Evolutionary conservation across 2,888 invertebrate species (phyloP), one percentile per base, ranked within the genome.

Genomic region (Xestobium rufovillosum): DNA sequence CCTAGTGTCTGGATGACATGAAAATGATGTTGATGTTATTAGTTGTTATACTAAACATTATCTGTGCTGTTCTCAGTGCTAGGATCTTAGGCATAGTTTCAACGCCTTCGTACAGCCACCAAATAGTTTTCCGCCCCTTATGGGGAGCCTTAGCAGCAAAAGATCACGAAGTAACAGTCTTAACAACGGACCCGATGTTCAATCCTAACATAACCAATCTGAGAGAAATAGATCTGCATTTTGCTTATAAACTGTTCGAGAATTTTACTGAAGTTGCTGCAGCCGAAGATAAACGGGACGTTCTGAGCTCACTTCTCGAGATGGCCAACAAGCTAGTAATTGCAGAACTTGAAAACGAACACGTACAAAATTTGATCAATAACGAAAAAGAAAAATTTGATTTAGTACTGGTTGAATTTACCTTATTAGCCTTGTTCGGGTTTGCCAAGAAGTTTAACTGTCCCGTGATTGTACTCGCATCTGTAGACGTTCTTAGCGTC

Each of bases 81-180:
- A 45, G 42, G 33, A 53, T 55, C 25, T 38, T 55, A 33, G 50
- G 38, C 4, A 39, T 49, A 4, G 42, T 46, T 3, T 45, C 51
- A 9, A 36, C 43, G 3, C 52, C 55, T 8, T 51, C 49, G 3
- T 53, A 44, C 39, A 72, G 71, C 43, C 72, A 72, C 41, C 71
- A 71, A 51, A 51, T 64, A 1, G 61, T 66, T 1, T 70, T 59
- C 54, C 58, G 62, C 16, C 60, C 63, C 3, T 49, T 73, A 10
- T 64, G 67, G 49, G 51, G 57, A 10, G 67, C 64, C 25, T 48
- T 74, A 26, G 61, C 63, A 0, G 49, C 55, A 31, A 55, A 63
- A 36, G 72, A 71, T 3, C 72, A 73, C 39, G 53, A 71, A 35
- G 31, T 73, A 1, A 62, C 67, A 0, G 51, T 70, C 1, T 35